These are phyloP conservation scores for Chydorus sphaericus DNA, from an alignment of 2,888 invertebrate genomes.

Conservation along the genomic window DNA sequence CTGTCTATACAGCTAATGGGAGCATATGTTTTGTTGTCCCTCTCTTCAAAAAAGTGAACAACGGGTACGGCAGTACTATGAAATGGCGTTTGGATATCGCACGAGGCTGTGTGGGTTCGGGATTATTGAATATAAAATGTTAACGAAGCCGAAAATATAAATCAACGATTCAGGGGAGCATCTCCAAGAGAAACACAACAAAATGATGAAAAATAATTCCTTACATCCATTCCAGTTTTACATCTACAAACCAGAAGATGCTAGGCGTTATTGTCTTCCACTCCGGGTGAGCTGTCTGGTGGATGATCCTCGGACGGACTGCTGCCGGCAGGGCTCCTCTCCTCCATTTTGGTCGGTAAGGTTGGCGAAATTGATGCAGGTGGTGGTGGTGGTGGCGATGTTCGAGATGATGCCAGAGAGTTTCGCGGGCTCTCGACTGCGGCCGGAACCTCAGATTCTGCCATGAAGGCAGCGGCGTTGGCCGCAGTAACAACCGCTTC, in stretches of 20 bases:
- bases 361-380: too few species aligned
- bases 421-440: neutral
- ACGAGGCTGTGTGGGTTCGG: slow-evolving; percentile 5
- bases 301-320: neutral
- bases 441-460: slow-evolving; percentile 1
- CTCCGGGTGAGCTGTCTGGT: slow-evolving; percentile 3
- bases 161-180: too few species aligned
- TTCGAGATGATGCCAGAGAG: neutral
- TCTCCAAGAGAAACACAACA: too few species aligned
- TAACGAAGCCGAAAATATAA: too few species aligned
- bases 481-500: too few species aligned
- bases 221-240: neutral
- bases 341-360: slow-evolving; percentile 1
- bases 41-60: slow-evolving; percentile 6
- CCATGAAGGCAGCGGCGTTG: too few species aligned
- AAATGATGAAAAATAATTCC: neutral
- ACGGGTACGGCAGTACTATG: slow-evolving; percentile 6
- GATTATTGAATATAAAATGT: too few species aligned
- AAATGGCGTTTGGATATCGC: slow-evolving; percentile 7
- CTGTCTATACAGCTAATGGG: too few species aligned
- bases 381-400: neutral
- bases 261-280: slow-evolving; percentile 2
- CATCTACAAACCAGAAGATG: neutral
- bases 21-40: too few species aligned
- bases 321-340: neutral